Percentiles rank a stretch among this genome's conserved stretches.
phyloP scores from a whole-genome alignment of 2,113 vertebrate species.

The Ceyx melanurus region DNA sequence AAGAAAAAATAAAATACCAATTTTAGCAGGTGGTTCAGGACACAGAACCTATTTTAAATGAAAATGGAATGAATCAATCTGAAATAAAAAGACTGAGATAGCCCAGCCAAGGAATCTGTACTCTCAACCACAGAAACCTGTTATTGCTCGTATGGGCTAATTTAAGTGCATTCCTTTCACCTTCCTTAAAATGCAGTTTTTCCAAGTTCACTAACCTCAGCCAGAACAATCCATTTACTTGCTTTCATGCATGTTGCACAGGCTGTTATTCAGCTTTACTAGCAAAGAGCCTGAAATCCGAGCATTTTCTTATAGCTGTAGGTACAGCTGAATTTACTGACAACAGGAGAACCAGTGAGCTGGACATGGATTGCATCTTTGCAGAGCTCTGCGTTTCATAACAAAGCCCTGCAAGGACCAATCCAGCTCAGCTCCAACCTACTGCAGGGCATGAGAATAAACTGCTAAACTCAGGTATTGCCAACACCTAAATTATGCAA shows the following conservation, averaged over 20 bases:
- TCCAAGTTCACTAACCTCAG: neutral
- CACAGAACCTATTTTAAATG: neutral
- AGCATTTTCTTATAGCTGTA: neutral
- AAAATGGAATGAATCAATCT: neutral
- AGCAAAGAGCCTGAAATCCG: neutral
- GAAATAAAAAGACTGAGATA: neutral
- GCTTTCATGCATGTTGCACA: neutral
- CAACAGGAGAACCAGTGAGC: neutral
- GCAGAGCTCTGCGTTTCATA: neutral
- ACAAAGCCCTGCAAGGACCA: constrained; percentile 9
- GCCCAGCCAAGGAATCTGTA: constrained; percentile 6
- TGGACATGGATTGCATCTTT: neutral
- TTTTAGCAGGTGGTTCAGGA: neutral
- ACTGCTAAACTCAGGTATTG: neutral
- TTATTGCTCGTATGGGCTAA: constrained; percentile 1
- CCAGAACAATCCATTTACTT: neutral
- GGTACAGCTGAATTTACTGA: neutral
- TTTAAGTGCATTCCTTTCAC: constrained; percentile 26
- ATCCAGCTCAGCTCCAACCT: neutral
- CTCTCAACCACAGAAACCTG: constrained; percentile 9
- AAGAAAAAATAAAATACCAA: neutral
- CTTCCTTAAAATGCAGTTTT: constrained; percentile 17
- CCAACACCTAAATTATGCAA: constrained; percentile 27
- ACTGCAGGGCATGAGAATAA: constrained; percentile 50
- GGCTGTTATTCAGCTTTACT: neutral